phyloP scores from a whole-genome alignment of 1,140 invertebrate species.

The Pseudomyrmex gracilis region DNA sequence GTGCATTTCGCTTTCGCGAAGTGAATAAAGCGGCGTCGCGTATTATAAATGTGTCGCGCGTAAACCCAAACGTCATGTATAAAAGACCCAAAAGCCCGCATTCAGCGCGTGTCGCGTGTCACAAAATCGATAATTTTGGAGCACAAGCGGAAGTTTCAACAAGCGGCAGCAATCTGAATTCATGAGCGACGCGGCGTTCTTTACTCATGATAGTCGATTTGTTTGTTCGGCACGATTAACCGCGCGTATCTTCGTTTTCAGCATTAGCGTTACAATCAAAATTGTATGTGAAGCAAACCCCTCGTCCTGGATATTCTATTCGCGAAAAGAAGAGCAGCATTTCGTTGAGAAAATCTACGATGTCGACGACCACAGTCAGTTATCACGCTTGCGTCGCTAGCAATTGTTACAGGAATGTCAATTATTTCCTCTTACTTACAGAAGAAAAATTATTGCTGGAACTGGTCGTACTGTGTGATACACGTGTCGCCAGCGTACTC shows the following conservation, averaged over 20 bases:
- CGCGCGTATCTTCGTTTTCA: not conserved
- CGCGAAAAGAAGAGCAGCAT: not conserved
- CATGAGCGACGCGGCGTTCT: not conserved
- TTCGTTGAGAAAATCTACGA: not conserved
- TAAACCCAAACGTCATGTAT: not conserved
- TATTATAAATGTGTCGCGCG: not conserved
- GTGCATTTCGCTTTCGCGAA: not conserved
- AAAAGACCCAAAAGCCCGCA: not conserved
- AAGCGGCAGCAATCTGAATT: not conserved
- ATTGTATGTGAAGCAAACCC: not conserved
- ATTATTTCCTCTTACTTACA: not conserved
- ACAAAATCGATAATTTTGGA: conserved; percentile 47
- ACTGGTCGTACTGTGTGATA: not conserved
- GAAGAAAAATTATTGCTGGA: conserved; percentile 5
- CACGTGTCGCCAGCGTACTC: conserved; percentile 21
- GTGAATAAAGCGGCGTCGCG: not conserved
- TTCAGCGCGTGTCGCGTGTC: conserved; percentile 23
- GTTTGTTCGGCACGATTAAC: not conserved
- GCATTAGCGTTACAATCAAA: not conserved
- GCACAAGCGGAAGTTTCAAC: conserved; percentile 17
- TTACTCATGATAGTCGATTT: not conserved
- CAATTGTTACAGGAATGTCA: not conserved
- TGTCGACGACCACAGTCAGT: not conserved
- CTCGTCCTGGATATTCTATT: not conserved
- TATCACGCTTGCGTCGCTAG: not conserved